Evolutionary conservation across 2,797 vertebrate genomes (phyloP).

Genomic region (Ctenochaetus hawaiiensis): DNA sequence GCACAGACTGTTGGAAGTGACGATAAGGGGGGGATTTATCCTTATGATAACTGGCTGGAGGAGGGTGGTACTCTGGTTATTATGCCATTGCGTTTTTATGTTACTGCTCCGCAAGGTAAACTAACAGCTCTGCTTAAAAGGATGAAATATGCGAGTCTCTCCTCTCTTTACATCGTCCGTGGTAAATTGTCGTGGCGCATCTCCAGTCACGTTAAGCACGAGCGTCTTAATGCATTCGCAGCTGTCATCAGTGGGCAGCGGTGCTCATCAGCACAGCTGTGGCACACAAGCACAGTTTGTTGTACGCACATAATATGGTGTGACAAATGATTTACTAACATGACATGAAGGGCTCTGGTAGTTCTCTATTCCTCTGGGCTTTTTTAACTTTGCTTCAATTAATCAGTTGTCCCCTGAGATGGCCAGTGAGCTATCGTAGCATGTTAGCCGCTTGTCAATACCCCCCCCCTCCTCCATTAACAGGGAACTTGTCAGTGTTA

Average conservation of each 20-base stretch:
- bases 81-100: conserved; percentile 44
- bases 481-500: background rate
- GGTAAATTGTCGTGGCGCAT: conserved; percentile 7
- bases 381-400: conserved; percentile 18
- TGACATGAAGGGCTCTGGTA: conserved; percentile 38
- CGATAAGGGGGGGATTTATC: conserved; percentile 61
- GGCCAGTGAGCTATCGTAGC: background rate
- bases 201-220: conserved; percentile 29
- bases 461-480: background rate
- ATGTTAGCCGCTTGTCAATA: conserved; percentile 13
- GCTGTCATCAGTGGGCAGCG: conserved; percentile 31
- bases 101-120: conserved; percentile 60
- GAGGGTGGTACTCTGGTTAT: conserved; percentile 46
- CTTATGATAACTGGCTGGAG: conserved; percentile 51
- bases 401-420: conserved; percentile 29
- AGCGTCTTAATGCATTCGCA: conserved; percentile 40
- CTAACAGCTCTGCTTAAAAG: conserved; percentile 53
- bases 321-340: conserved; percentile 53
- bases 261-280: conserved; percentile 45
- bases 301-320: conserved; percentile 27
- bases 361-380: conserved; percentile 28
- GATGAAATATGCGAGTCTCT: conserved; percentile 30
- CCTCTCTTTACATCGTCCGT: background rate
- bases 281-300: conserved; percentile 26
- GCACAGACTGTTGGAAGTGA: conserved; percentile 43